Evolutionary conservation across 2,113 vertebrate genomes (phyloP), one percentile per base, ranked within the genome.

Genomic region (Channa argus): DNA sequence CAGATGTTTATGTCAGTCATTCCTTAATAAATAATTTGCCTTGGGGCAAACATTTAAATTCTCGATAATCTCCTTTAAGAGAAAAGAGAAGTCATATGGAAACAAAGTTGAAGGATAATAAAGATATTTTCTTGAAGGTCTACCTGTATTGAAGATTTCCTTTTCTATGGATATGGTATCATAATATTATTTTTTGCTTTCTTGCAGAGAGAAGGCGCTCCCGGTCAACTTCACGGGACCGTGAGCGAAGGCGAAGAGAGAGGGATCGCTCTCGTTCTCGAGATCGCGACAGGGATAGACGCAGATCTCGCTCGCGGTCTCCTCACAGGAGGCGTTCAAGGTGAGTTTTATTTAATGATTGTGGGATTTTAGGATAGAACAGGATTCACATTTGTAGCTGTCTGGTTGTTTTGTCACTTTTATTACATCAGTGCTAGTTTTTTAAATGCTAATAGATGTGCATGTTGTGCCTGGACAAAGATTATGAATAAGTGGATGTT

Each of bases 271-370:
- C 96, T 0, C 89, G 96, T 3, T 98, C 97, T 3, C 91, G 97
- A 8, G 97, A 99, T 54, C 92, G 97, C 75, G 97, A 98, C 52
- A 89, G 97, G 75, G 97, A 98, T 5, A 87, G 98, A 1, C 93
- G 97, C 36, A 92, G 97, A 70, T 96, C 94, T 63, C 96, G 97
- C 0, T 98, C 97, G 0, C 94, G 97, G 1, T 99, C 97, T 13
- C 97, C 97, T 0, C 97, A 97, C 88, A 91, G 97, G 74, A 92
- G 98, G 5, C 94, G 97, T 0, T 99, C 97, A 71, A 97, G 96
- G 96, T 98, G 68, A 93, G 49, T 49, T 43, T 24, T 7, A 6
- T 6, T 24, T 24, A 24, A 24, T 24, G 24, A 24, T 24, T 24
- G 24, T 24, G 24, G 24, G 24, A 24, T 24, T 24, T 24, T 24